Conservation (phyloP, 2,888 invertebrate species). For the Drosophila phalerata region DNA sequence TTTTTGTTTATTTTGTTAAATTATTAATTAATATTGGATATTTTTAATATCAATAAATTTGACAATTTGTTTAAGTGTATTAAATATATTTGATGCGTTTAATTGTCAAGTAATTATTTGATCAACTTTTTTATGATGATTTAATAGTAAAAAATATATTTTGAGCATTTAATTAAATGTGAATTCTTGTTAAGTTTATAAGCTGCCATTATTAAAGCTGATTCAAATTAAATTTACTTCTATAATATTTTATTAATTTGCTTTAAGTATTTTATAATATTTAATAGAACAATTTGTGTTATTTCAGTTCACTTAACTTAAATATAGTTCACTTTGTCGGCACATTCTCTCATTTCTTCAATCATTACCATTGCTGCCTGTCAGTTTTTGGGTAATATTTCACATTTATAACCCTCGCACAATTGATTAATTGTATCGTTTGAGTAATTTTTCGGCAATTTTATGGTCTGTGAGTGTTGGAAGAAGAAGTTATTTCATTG, state of each 20-base stretch:
- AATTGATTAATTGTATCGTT: conserved; percentile 70
- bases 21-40: no score
- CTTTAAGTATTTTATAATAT: not conserved
- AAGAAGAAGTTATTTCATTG: conserved; percentile 25
- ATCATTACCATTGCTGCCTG: conserved; percentile 64
- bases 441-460: conserved; percentile 23
- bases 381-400: conserved; percentile 64
- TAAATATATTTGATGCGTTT: no score
- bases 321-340: conserved; percentile 43
- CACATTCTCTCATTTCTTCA: conserved; percentile 35
- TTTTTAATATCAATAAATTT: no score
- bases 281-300: not conserved
- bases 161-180: no score
- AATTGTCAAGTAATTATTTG: no score
- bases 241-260: not conserved
- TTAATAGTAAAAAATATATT: no score
- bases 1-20: no score
- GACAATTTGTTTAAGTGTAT: no score
- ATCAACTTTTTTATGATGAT: no score
- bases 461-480: conserved; percentile 39
- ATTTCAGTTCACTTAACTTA: conserved; percentile 35
- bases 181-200: not conserved
- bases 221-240: not conserved
- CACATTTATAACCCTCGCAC: conserved; percentile 59
- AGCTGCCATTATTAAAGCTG: not conserved